These are phyloP conservation scores for Triplophysa yarkandensis DNA, from an alignment of 2,797 vertebrate species.

Conservation along the genomic window DNA sequence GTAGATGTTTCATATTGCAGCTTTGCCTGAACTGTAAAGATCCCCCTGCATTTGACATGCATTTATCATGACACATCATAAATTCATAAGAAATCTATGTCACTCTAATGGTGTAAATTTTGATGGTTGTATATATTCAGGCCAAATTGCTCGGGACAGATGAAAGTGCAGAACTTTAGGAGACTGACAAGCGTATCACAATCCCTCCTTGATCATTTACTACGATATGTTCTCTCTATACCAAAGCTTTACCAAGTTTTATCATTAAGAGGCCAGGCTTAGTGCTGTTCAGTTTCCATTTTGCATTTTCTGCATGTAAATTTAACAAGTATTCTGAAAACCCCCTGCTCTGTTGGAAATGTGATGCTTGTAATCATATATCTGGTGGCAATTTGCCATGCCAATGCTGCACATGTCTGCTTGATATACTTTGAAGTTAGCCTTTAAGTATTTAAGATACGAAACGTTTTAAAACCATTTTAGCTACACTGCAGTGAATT, in stretches of 20 bases:
- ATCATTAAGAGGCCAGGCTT: not conserved
- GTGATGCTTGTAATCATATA: not conserved
- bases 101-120: not conserved
- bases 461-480: too few species aligned
- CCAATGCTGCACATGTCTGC: not conserved
- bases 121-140: conserved; percentile 23
- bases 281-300: not conserved
- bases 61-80: conserved; percentile 12
- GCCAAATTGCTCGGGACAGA: conserved; percentile 9
- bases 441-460: too few species aligned
- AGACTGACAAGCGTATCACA: not conserved
- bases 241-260: not conserved
- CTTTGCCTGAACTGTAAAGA: not conserved
- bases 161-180: not conserved
- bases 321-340: not conserved
- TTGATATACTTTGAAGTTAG: too few species aligned
- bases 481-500: too few species aligned
- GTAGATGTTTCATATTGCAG: not conserved
- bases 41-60: conserved; percentile 2
- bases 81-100: conserved; percentile 14
- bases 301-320: not conserved
- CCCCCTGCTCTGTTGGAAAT: not conserved
- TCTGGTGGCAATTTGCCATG: not conserved
- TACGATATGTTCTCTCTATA: not conserved
- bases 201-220: conserved; percentile 5